Percentiles rank a stretch among this genome's conserved stretches.
Evolutionary conservation across 2,797 vertebrate species (phyloP).

Genomic region (Mastacembelus armatus): DNA sequence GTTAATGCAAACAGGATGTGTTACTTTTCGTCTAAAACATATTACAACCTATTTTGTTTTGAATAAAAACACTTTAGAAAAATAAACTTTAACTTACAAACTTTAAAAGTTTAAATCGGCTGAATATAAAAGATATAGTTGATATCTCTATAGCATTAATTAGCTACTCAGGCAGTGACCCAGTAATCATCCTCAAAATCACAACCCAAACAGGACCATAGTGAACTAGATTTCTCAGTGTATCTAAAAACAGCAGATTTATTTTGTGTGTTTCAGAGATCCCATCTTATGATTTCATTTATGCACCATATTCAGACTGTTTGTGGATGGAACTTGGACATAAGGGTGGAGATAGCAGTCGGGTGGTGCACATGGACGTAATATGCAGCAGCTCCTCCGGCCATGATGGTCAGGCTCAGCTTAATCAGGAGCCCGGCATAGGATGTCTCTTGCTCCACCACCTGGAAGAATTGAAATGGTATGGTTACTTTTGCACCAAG

Average conservation of each 20-base stretch:
- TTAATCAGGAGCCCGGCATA: constrained; percentile 49
- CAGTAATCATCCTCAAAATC: not conserved
- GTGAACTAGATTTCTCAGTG: not conserved
- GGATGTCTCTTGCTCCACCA: constrained; percentile 33
- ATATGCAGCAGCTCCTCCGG: constrained; percentile 59
- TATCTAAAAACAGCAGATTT: not conserved
- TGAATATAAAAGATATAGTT: not conserved
- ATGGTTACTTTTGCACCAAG: not conserved
- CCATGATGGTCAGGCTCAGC: constrained; percentile 46
- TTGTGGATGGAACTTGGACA: constrained; percentile 60
- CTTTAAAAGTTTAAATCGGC: too few relatives aligned
- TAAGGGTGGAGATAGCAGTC: constrained; percentile 42
- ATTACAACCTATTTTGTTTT: too few relatives aligned
- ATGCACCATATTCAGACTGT: constrained; percentile 26
- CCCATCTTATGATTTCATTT: not conserved
- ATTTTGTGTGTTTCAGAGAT: not conserved
- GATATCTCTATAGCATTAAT: not conserved
- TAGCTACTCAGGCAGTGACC: not conserved
- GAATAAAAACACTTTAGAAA: too few relatives aligned
- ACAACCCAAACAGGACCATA: not conserved
- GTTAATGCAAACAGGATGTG: too few relatives aligned
- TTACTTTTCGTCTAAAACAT: too few relatives aligned
- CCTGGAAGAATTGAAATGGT: constrained; percentile 3
- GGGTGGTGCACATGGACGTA: constrained; percentile 63
- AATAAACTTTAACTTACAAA: too few relatives aligned